A percentile compares a stretch with the other conserved stretches of the same genome.
Evolutionary conservation across 2,113 vertebrate species (phyloP).

Genomic region (Choloepus hoffmanni): DNA sequence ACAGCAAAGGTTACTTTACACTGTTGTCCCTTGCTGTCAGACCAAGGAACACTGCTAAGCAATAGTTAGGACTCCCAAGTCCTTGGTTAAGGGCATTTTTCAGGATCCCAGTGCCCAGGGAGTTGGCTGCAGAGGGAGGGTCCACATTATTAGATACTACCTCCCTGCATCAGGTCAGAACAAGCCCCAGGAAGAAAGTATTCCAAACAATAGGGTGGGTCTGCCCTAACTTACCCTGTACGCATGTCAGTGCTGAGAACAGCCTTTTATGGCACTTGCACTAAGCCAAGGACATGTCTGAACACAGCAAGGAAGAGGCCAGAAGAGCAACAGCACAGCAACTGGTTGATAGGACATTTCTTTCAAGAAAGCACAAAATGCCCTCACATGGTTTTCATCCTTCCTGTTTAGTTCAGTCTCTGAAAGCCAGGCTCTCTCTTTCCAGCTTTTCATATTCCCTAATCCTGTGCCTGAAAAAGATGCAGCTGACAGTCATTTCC

Average conservation of each 20-base stretch:
- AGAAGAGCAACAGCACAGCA: not conserved
- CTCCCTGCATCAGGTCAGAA: conserved; percentile 76
- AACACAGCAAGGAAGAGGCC: conserved; percentile 82
- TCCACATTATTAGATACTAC: not conserved
- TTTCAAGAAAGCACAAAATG: conserved; percentile 35
- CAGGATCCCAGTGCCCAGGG: not conserved
- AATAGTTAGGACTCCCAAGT: not conserved
- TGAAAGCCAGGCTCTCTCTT: not conserved
- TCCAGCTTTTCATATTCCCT: too few species aligned
- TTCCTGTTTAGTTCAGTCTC: not conserved
- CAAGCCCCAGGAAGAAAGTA: conserved; percentile 86
- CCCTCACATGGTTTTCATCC: conserved; percentile 34
- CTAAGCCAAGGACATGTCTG: conserved; percentile 80
- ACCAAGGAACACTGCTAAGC: not conserved
- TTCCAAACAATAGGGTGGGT: conserved; percentile 79
- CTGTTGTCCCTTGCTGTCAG: not conserved
- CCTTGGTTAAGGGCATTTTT: not conserved
- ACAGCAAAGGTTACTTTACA: not conserved
- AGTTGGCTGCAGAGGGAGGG: not conserved
- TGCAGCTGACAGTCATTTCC: not conserved
- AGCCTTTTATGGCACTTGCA: conserved; percentile 82
- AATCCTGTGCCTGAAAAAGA: too few species aligned
- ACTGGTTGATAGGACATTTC: conserved; percentile 25
- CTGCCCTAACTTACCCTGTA: conserved; percentile 84
- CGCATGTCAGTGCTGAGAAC: conserved; percentile 83